Conservation (phyloP, 2,113 vertebrate species). For the Octodon degus region DNA sequence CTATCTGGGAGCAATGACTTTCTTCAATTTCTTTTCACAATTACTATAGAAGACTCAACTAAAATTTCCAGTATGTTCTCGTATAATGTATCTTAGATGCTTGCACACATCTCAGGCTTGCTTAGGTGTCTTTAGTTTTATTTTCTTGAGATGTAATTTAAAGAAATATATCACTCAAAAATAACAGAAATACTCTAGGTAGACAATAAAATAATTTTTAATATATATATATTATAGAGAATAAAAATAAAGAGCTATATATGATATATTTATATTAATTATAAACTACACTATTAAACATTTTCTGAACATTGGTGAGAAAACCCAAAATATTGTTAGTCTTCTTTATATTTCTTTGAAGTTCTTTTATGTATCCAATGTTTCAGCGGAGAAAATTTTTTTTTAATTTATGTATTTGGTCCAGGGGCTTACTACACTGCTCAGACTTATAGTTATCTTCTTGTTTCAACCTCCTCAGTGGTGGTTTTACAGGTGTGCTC, state of each 20-base stretch:
- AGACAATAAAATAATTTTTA: slow-evolving; percentile 25
- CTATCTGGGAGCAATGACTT: background rate
- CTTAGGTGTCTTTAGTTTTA: background rate
- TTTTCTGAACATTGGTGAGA: slow-evolving; percentile 92
- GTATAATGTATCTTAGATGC: background rate
- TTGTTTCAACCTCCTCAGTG: too few species aligned
- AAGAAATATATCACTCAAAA: background rate
- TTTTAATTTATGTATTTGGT: too few species aligned
- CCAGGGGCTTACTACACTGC: too few species aligned
- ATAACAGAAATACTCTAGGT: slow-evolving; percentile 20
- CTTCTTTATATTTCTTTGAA: slow-evolving; percentile 90
- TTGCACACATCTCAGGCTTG: accelerated
- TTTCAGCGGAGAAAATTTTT: background rate
- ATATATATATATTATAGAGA: background rate
- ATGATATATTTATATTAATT: slow-evolving; percentile 68
- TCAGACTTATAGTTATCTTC: too few species aligned
- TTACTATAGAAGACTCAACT: background rate
- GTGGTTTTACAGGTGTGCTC: too few species aligned
- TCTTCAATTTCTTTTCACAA: background rate
- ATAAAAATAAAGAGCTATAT: slow-evolving; percentile 1
- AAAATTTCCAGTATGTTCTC: background rate
- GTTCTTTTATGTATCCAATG: slow-evolving; percentile 83
- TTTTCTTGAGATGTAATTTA: slow-evolving; percentile 49
- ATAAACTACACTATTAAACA: slow-evolving; percentile 86
- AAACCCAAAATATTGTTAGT: slow-evolving; percentile 94